Evolutionary conservation across 2,888 invertebrate genomes (phyloP).

Genomic region (Dioctria rufipes): DNA sequence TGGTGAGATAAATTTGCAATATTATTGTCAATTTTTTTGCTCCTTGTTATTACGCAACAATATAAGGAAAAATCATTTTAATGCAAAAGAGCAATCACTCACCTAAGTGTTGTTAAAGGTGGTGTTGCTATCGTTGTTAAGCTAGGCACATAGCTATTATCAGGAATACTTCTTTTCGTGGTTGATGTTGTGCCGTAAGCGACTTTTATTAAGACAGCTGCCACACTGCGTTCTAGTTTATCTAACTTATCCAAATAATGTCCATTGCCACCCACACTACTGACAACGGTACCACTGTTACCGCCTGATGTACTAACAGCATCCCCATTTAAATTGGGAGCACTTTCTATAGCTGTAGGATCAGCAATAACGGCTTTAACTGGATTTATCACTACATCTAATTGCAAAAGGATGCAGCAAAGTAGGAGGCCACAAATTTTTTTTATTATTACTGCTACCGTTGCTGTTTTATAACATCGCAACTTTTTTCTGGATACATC

Average conservation of each 20-base stretch:
- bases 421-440: conserved; percentile 10
- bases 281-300: conserved; percentile 53
- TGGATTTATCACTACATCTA: not conserved
- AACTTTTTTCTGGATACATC: conserved; percentile 61
- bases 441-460: not conserved
- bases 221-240: conserved; percentile 77
- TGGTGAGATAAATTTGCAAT: too few species aligned
- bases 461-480: not conserved
- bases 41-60: too few species aligned
- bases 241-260: conserved; percentile 73
- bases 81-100: conserved; percentile 56
- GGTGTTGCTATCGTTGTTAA: conserved; percentile 78
- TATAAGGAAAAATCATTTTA: too few species aligned
- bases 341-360: conserved; percentile 6
- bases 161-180: conserved; percentile 79
- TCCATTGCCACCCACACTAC: conserved; percentile 63
- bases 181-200: conserved; percentile 78
- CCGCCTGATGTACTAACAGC: conserved; percentile 17
- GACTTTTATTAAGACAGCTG: conserved; percentile 80
- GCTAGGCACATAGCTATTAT: conserved; percentile 75
- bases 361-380: conserved; percentile 23
- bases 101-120: conserved; percentile 75
- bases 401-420: not conserved
- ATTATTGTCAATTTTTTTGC: too few species aligned
- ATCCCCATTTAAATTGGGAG: conserved; percentile 39